phyloP scores from a whole-genome alignment of 2,113 vertebrate species.

The Nannobrachium achirus region DNA sequence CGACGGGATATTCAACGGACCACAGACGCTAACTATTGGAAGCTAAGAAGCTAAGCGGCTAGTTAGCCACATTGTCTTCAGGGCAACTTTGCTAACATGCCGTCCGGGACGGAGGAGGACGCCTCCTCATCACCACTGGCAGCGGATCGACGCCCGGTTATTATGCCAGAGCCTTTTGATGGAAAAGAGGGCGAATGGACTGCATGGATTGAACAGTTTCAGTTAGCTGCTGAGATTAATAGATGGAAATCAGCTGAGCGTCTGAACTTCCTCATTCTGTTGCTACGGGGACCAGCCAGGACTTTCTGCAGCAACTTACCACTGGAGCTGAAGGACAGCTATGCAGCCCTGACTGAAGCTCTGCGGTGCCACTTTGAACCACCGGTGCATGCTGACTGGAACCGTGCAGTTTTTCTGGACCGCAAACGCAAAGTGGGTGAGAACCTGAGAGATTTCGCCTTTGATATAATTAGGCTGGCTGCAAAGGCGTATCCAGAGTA shows the following conservation, averaged over 20 bases:
- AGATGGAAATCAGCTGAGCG: neutral
- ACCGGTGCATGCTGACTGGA: neutral
- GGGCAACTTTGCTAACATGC: no score
- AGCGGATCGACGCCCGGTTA: no score
- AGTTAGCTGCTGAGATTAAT: neutral
- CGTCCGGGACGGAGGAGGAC: no score
- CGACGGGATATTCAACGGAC: no score
- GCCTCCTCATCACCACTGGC: no score
- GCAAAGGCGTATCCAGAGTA: slow-evolving; percentile 2
- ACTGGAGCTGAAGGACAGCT: neutral
- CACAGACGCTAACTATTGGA: no score
- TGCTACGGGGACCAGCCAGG: neutral
- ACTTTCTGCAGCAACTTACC: neutral
- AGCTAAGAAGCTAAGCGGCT: no score
- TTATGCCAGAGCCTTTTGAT: no score
- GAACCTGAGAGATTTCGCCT: neutral
- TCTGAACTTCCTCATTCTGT: neutral
- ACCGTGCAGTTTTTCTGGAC: slow-evolving; percentile 1
- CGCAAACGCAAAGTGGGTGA: neutral
- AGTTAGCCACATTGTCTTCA: no score
- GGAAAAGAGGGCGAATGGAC: no score
- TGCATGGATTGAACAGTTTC: neutral
- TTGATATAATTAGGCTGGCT: neutral
- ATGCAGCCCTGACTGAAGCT: neutral
- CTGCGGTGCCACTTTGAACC: neutral